Conservation (phyloP, 1,140 invertebrate genomes). For the Sycophaga agraensis region DNA sequence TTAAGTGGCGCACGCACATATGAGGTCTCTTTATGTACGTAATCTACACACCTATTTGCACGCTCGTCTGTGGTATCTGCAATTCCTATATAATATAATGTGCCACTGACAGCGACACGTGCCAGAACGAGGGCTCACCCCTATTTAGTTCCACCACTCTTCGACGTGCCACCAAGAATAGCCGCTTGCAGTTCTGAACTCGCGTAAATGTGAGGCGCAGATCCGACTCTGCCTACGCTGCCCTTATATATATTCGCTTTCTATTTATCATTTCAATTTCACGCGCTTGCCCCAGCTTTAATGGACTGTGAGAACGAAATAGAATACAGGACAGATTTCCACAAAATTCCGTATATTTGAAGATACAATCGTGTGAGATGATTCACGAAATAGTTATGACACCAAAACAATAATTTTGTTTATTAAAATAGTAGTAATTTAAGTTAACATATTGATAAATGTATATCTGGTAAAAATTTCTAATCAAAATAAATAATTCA, state of each 20-base stretch:
- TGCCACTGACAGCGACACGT: constrained; percentile 57
- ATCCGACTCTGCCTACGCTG: neutral
- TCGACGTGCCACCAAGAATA: too few relatives aligned
- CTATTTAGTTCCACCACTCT: too few relatives aligned
- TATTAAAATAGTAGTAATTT: neutral
- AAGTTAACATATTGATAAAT: too few relatives aligned
- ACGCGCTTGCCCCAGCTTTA: neutral
- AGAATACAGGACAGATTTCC: neutral
- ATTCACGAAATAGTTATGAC: too few relatives aligned
- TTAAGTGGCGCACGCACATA: constrained; percentile 49
- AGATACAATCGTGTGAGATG: too few relatives aligned
- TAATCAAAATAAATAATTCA: too few relatives aligned
- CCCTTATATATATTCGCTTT: neutral
- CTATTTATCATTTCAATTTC: constrained; percentile 25
- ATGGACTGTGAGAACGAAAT: constrained; percentile 12
- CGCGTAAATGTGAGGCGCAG: neutral
- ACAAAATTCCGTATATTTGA: too few relatives aligned
- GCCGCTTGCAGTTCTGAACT: too few relatives aligned
- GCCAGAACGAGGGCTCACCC: constrained; percentile 22
- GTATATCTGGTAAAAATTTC: too few relatives aligned
- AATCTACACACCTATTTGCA: constrained; percentile 53
- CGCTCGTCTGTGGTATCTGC: constrained; percentile 16
- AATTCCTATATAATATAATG: constrained; percentile 57
- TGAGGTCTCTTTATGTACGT: constrained; percentile 39
- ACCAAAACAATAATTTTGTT: neutral